phyloP scores from a whole-genome alignment of 2,888 invertebrate genomes.

The Hoplodrina blanda region DNA sequence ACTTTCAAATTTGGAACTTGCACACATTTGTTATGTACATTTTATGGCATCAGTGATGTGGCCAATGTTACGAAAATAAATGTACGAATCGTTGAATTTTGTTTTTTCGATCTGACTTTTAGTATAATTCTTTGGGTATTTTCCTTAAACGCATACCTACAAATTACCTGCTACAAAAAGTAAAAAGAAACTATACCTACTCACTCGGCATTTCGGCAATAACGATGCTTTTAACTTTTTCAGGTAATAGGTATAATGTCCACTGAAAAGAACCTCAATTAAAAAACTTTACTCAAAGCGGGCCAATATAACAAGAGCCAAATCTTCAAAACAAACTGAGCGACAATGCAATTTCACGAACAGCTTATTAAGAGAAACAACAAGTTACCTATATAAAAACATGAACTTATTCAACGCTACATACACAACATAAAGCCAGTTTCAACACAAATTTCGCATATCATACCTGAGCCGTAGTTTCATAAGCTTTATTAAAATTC shows the following conservation, averaged over 20 bases:
- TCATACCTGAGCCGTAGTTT: conserved; percentile 63
- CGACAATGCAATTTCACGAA: conserved; percentile 39
- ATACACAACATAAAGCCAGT: conserved; percentile 49
- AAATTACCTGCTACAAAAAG: neutral
- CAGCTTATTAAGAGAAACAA: conserved; percentile 27
- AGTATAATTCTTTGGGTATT: neutral
- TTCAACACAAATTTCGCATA: conserved; percentile 64
- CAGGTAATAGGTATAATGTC: neutral
- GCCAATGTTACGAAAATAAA: conserved; percentile 36
- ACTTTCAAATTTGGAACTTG: conserved; percentile 57
- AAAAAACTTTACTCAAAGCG: conserved; percentile 23
- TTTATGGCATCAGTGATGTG: conserved; percentile 40
- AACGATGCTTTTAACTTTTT: neutral
- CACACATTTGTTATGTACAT: conserved; percentile 36
- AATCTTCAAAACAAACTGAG: conserved; percentile 11
- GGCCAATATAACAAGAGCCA: conserved; percentile 25
- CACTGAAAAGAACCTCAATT: conserved; percentile 7
- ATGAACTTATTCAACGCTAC: conserved; percentile 8
- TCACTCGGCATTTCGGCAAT: neutral
- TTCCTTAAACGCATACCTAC: neutral
- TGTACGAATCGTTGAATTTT: neutral
- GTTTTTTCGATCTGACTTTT: neutral
- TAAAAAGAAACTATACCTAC: neutral
- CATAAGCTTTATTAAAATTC: conserved; percentile 75
- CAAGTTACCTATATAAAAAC: conserved; percentile 42